Evolutionary conservation across 2,888 invertebrate genomes (phyloP).

Genomic region (Macrosiphum euphorbiae): DNA sequence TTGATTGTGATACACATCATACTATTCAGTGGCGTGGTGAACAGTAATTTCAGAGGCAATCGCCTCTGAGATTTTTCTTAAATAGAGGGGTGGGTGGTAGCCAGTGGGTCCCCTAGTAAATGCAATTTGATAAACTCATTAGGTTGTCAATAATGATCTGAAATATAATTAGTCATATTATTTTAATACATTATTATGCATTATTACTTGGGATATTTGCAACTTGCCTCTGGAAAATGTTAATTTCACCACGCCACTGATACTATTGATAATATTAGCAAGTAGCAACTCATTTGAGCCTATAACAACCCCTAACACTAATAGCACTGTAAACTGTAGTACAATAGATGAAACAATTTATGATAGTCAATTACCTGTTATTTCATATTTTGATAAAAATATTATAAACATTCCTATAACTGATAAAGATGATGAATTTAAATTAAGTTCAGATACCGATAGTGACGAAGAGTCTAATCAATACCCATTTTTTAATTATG

Average conservation of each 20-base stretch:
- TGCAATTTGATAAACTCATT: no score
- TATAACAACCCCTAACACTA: not conserved
- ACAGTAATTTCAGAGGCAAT: no score
- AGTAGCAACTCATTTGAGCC: not conserved
- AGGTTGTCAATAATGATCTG: no score
- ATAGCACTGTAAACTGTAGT: not conserved
- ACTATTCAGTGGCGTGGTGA: no score
- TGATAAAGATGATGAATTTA: not conserved
- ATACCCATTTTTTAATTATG: not conserved
- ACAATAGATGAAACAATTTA: not conserved
- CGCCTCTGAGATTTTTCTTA: no score
- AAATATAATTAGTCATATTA: no score
- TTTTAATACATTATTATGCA: no score
- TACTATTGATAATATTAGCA: not conserved
- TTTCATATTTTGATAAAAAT: not conserved
- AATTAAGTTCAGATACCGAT: not conserved
- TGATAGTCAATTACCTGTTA: not conserved
- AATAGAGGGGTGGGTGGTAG: no score
- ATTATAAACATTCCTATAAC: not conserved
- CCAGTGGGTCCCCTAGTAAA: no score
- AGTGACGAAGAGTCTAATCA: not conserved
- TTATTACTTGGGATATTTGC: no score
- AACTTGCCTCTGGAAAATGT: no score
- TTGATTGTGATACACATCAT: not conserved
- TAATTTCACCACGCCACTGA: no score